Base-by-base conservation (phyloP, 2,797 vertebrate species). In the Champsocephalus gunnari region DNA sequence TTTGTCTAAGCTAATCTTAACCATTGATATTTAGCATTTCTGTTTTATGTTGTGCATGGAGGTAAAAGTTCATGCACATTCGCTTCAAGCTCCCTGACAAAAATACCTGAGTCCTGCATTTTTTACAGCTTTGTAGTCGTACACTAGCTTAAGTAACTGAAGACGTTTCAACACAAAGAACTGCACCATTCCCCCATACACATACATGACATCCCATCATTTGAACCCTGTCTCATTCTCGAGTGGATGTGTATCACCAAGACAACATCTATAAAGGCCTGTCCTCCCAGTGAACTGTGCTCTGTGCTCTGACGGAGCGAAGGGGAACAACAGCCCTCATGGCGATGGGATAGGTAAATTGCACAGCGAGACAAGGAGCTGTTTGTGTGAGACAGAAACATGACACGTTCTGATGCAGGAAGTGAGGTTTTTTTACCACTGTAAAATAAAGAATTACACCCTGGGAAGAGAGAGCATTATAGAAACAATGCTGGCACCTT, bases 211-310 rank as follows among this genome's bases (percentile, higher is more conserved):
- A 94, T 90, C 84, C 90, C 84, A 88, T 92, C 92, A 93, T 90
- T 62, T 78, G 41, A 87, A 73, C 50, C 73, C 85, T 17, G 63
- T 71, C 81, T 79, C 62, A 56, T 67, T 80, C 60, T 57, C 62
- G 71, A 68, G 89, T 60, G 68, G 67, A 71, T 87, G 88, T 92
- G 89, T 69, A 86, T 94, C 87, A 75, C 86, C 77, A 73, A 80
- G 89, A 93, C 55, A 91, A 88, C 84, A 91, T 93, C 84, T 92
- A 94, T 84, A 83, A 89, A 94, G 92, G 87, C 63, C 79, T 92
- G 93, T 94, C 96, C 96, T 93, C 79, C 65, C 80, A 65, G 81
- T 95, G 95, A 97, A 96, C 96, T 77, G 77, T 84, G 87, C 71
- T 81, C 84, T 84, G 88, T 81, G 73, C 91, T 91, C 85, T 84